Base-by-base conservation (phyloP, 2,888 invertebrate genomes). In the Phaonia tiefii region DNA sequence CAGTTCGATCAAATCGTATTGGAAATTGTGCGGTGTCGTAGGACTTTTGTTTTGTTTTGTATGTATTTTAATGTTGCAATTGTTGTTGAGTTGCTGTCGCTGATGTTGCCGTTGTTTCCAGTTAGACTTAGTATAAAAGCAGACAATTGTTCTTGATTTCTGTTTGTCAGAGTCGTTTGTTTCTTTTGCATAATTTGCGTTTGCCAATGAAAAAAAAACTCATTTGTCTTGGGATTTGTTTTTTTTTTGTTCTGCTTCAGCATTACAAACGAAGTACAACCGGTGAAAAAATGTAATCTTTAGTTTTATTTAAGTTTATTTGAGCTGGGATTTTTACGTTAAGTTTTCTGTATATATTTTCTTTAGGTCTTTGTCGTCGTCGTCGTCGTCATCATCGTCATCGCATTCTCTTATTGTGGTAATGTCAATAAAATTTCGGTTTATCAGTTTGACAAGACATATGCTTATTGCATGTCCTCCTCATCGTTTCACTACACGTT, bases 381-480 rank as follows among this genome's bases (percentile, higher is more conserved):
- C 42, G 44, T 42, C 63, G 26, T 10, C 25, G 25, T 13, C 22
- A 13, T 13, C 22, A 54, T 17, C 44, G 44, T 44, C n/a, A 13
- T 44, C n/a, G 51, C 13, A 54, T 54, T 22, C 22, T 60, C n/a
- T 71, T 81, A 75, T 78, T 81, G 81, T 81, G 81, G 81, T 75
- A 84, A 84, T 84, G 85, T 84, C 85, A 85, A 85, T 85, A 84
- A 85, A 85, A 84, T 84, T 85, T 83, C 80, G 80, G 80, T 84
- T 84, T 84, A 85, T 84, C 84, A 84, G 83, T 82, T 84, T 85
- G 85, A 85, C 85, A 85, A 83, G 82, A 82, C 84, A 78, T 78
- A 83, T 83, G 79, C 81, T 82, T 83, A 73, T 83, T 83, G 82
- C 79, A 79, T 82, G 83, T 81, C 81, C 81, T 81, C 81, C 81